phyloP scores from a whole-genome alignment of 2,888 invertebrate species.

The Plemyria rubiginata region DNA sequence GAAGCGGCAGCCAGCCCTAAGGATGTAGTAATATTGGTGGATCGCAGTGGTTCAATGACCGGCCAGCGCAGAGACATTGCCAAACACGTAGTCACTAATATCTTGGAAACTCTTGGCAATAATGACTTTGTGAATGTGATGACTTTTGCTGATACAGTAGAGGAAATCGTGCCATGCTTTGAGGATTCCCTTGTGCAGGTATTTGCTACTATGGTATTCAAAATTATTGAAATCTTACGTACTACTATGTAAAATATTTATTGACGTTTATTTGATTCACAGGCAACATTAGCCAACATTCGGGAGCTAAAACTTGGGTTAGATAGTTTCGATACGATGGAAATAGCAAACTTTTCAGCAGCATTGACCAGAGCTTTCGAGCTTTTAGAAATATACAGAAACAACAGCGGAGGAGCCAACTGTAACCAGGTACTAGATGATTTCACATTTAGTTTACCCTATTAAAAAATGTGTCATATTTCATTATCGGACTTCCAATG shows the following conservation, averaged over 20 bases:
- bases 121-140: conserved; percentile 99
- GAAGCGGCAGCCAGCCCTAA: conserved; percentile 99
- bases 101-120: conserved; percentile 97
- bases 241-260: background rate
- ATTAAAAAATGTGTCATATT: background rate
- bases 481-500: background rate
- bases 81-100: conserved; percentile 92
- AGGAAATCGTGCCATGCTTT: conserved; percentile 94
- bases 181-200: conserved; percentile 95
- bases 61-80: conserved; percentile 96
- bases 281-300: conserved; percentile 94
- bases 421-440: conserved; percentile 82
- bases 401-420: conserved; percentile 87
- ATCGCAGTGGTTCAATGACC: conserved; percentile 96
- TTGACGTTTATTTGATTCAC: conserved; percentile 51
- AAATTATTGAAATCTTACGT: too few relatives aligned
- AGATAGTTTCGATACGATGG: conserved; percentile 91
- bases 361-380: conserved; percentile 96
- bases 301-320: conserved; percentile 92
- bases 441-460: background rate
- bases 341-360: conserved; percentile 97
- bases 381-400: conserved; percentile 88
- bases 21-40: conserved; percentile 94
- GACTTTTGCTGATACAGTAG: conserved; percentile 93
- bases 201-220: background rate